Conservation (phyloP, 2,797 vertebrate genomes). For the Sebastolobus alascanus region DNA sequence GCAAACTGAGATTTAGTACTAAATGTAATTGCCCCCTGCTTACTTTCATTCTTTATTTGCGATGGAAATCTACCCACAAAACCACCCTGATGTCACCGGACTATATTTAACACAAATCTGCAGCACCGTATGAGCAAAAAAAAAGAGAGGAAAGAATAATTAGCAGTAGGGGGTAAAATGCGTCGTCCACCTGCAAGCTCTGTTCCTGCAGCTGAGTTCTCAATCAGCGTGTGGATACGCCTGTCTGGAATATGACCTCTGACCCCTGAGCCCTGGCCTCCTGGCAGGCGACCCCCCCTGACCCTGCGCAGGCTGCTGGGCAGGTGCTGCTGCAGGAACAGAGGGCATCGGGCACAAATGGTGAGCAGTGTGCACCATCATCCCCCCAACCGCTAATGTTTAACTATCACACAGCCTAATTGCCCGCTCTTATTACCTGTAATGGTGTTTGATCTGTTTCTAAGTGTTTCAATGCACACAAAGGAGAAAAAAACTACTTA, state of each 20-base stretch:
- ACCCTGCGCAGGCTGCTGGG: constrained; percentile 61
- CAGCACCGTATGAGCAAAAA: not conserved
- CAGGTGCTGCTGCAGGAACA: constrained; percentile 76
- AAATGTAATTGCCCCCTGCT: constrained; percentile 7
- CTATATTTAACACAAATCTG: constrained; percentile 1
- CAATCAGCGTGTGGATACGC: constrained; percentile 75
- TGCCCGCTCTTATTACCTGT: constrained; percentile 74
- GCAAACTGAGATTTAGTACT: constrained; percentile 20
- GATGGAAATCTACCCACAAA: constrained; percentile 8
- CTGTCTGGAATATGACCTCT: constrained; percentile 78
- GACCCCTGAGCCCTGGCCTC: constrained; percentile 67
- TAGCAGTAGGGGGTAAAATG: constrained; percentile 42
- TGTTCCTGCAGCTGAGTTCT: constrained; percentile 79
- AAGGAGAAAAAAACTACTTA: constrained; percentile 7
- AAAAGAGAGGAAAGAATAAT: not conserved
- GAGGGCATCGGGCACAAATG: constrained; percentile 75
- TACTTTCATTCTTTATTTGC: not conserved
- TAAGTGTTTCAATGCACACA: constrained; percentile 75
- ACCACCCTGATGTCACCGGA: not conserved
- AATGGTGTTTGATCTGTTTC: constrained; percentile 74
- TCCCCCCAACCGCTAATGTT: constrained; percentile 65
- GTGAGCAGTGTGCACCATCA: constrained; percentile 38
- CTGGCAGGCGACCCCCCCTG: constrained; percentile 74
- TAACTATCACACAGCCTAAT: constrained; percentile 70
- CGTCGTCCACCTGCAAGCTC: constrained; percentile 62